Evolutionary conservation across 1,140 invertebrate species (phyloP), one percentile per base, ranked within the genome.

Genomic region (Cyphomyrmex costatus): DNA sequence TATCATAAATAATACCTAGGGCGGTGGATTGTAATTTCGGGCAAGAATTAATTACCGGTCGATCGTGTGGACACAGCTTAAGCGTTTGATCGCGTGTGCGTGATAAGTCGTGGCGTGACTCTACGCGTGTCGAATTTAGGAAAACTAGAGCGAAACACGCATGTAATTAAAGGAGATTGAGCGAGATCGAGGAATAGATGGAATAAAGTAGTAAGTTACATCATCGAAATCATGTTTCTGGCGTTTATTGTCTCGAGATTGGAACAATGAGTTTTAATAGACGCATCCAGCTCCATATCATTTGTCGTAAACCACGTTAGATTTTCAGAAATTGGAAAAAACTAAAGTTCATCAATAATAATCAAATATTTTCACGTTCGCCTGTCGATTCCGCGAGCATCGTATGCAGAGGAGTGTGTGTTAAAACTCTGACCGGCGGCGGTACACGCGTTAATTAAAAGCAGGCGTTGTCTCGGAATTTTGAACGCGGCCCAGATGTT

Each of bases 401-500:
- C 46, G 53, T 56, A 65, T 76, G 65, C 68, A 42, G 33, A 10
- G 10, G 24, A 61, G 71, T 70, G 73, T 70, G 74, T 65, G 76
- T 89, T 87, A 84, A 80, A 27, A 60, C 53, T 68, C 36, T 53
- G 76, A 86, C 68, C 60, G 80, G 53, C 51, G n/a, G 36, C 46
- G 46, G n/a, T 27, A 53, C 61, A 76, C 53, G 58, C 90, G 86
- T 90, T 91, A 91, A 92, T 92, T 92, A 92, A 92, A 92, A 85
- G 87, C 91, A 85, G 87, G 86, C 89, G 61, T 66, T 88, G 74
- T 89, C 80, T 76, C 60, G 89, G 76, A 91, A 91, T 91, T 89
- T 90, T 77, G 79, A 84, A 21, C 73, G 60, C 65, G 85, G 71
- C 80, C 90, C 91, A 92, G 88, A 86, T 92, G 90, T 91, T 53